Conservation (phyloP, 2,888 invertebrate species). For the Amblyjoppa proteus region DNA sequence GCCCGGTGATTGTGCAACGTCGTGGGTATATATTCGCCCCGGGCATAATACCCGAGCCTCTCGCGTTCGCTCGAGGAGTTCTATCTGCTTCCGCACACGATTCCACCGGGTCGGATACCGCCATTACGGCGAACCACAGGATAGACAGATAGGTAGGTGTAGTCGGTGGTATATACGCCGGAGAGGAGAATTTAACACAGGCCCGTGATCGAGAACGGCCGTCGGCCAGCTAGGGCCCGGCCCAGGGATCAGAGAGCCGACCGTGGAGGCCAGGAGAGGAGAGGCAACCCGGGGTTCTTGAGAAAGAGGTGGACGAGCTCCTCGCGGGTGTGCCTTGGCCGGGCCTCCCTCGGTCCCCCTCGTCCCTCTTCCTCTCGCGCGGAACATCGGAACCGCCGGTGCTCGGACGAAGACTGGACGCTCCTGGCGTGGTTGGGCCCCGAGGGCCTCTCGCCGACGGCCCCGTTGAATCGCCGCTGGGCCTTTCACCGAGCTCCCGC, state of each 20-base stretch:
- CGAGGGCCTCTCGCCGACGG: conserved; percentile 67
- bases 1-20: conserved; percentile 44
- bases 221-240: conserved; percentile 25
- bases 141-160: conserved; percentile 13
- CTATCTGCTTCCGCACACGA: conserved; percentile 51
- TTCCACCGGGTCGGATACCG: conserved; percentile 15
- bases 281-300: conserved; percentile 13
- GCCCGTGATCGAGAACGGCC: conserved; percentile 42
- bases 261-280: conserved; percentile 10
- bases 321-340: conserved; percentile 64
- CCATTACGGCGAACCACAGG: conserved; percentile 12
- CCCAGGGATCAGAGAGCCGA: conserved; percentile 31
- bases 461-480: conserved; percentile 82
- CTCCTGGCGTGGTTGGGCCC: conserved; percentile 66
- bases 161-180: conserved; percentile 1
- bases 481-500: conserved; percentile 81
- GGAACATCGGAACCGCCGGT: conserved; percentile 35
- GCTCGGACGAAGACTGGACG: conserved; percentile 57
- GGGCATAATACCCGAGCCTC: conserved; percentile 24
- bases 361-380: conserved; percentile 46
- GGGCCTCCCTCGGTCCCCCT: conserved; percentile 48
- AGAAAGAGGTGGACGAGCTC: conserved; percentile 77
- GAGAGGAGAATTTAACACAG: conserved; percentile 37
- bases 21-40: conserved; percentile 35
- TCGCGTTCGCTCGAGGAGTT: conserved; percentile 14